Evolutionary conservation across 2,797 vertebrate genomes (phyloP), one percentile per base, ranked within the genome.

Genomic region (Clarias fuscus): DNA sequence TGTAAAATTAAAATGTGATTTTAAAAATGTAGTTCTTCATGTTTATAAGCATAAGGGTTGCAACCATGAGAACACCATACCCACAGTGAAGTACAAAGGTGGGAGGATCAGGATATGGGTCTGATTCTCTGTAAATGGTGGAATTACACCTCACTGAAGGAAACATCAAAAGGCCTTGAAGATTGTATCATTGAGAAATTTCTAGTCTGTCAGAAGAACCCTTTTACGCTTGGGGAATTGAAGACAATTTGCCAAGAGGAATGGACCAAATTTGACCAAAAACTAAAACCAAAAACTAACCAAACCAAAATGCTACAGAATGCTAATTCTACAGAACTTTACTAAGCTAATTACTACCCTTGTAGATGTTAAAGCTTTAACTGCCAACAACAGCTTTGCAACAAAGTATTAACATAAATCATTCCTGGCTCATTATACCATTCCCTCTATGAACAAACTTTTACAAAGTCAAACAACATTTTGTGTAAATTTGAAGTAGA

Each of bases 41-140:
- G 17, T 37, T 37, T 70, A 17, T 2, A 37, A 33, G 20, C 30
- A 37, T 27, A 33, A 10, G 6, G 30, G 30, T 70, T 70, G 30
- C 30, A 18, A 37, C 37, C 30, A 30, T 7, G 20, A 70, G 30
- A 37, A 70, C 17, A 37, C 67, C 7, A 37, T 18, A 33, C 30
- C 2, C 67, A 37, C 18, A 13, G 37, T 72, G 70, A 43, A 24
- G 70, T 43, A 40, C 70, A 43, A 40, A 13, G 18, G 37, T 40
- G 33, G 8, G 1, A 22, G 18, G 33, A 20, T 22, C 18, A 71
- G 20, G 18, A 71, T 22, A 20, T 40, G 70, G 33, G 18, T 8
- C 37, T 71, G 70, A 71, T 70, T 71, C 70, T 71, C 30, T 71
- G 68, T 71, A 71, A 70, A 71, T 40, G 33, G 18, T 71, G 68